A percentile compares a stretch with the other conserved stretches of the same genome.
These are phyloP conservation scores for Brachyopa scutellaris DNA, from an alignment of 2,888 invertebrate species.

Conservation along the genomic window DNA sequence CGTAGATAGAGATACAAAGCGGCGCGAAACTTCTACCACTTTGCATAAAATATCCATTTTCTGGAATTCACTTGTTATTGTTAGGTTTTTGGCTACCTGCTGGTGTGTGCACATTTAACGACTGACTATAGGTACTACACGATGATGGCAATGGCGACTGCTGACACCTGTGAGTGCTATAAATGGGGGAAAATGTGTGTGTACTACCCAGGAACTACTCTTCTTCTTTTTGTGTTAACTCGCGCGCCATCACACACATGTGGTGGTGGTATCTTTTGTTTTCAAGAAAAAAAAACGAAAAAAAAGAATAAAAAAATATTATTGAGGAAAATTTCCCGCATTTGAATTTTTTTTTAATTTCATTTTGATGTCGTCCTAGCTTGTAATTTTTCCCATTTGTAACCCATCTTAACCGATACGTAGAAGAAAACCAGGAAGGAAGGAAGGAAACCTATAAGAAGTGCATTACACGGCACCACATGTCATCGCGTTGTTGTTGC, in stretches of 20 bases:
- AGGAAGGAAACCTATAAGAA: slow-evolving; percentile 22
- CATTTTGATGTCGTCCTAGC: slow-evolving; percentile 33
- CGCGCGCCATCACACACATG: too few species aligned
- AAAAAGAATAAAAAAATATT: background rate
- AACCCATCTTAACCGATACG: background rate
- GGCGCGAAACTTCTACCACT: slow-evolving; percentile 21
- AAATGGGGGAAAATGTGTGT: slow-evolving; percentile 45
- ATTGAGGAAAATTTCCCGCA: slow-evolving; percentile 33
- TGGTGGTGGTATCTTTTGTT: slow-evolving; percentile 19
- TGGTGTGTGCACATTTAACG: slow-evolving; percentile 41
- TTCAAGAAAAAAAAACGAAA: too few species aligned
- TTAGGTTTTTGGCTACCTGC: slow-evolving; percentile 35
- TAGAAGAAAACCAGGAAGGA: too few species aligned
- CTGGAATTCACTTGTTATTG: slow-evolving; percentile 35
- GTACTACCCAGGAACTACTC: slow-evolving; percentile 26
- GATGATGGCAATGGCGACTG: too few species aligned
- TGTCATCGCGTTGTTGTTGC: slow-evolving; percentile 11
- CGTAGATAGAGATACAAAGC: slow-evolving; percentile 7
- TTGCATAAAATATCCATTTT: slow-evolving; percentile 49
- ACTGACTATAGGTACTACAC: slow-evolving; percentile 1
- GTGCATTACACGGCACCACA: too few species aligned
- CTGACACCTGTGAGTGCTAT: slow-evolving; percentile 42
- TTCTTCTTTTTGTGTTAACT: too few species aligned
- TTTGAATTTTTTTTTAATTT: slow-evolving; percentile 48
- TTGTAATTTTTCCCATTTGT: slow-evolving; percentile 30